Percentiles rank a stretch among this genome's conserved stretches.
Evolutionary conservation across 2,888 invertebrate species (phyloP).

Genomic region (Pollenia amentaria): DNA sequence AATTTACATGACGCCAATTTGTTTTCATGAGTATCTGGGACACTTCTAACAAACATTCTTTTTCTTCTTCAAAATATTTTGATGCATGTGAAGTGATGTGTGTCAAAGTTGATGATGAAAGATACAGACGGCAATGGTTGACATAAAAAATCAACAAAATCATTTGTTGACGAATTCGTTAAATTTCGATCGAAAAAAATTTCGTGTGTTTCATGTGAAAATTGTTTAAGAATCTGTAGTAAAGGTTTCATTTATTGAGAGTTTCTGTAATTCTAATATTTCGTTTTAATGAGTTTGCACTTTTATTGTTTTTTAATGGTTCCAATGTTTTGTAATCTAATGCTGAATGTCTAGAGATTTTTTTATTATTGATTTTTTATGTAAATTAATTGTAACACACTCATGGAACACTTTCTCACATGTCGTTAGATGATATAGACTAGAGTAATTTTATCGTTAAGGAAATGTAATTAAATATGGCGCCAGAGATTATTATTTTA

Average conservation of each 20-base stretch:
- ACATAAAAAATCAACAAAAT: conserved; percentile 19
- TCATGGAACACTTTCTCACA: background rate
- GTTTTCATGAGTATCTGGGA: conserved; percentile 11
- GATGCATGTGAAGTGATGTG: conserved; percentile 32
- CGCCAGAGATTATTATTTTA: conserved; percentile 57
- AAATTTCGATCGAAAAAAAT: conserved; percentile 22
- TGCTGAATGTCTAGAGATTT: conserved; percentile 23
- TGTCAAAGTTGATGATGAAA: conserved; percentile 38
- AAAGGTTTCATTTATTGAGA: conserved; percentile 20
- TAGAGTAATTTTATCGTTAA: conserved; percentile 34
- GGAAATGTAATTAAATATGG: conserved; percentile 50
- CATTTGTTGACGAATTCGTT: conserved; percentile 58
- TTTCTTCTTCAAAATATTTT: conserved; percentile 3
- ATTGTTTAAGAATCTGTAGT: background rate
- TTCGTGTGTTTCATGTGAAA: background rate
- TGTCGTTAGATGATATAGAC: conserved; percentile 2
- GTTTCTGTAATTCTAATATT: background rate
- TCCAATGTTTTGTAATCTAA: conserved; percentile 47
- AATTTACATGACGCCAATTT: conserved; percentile 35
- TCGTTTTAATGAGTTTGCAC: conserved; percentile 2
- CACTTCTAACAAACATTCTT: conserved; percentile 17
- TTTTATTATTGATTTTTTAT: conserved; percentile 66
- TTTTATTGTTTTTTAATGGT: conserved; percentile 14
- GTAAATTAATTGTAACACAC: conserved; percentile 69
- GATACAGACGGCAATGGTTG: background rate